Base-by-base conservation (phyloP, 2,888 invertebrate species). In the Andrena minutula region DNA sequence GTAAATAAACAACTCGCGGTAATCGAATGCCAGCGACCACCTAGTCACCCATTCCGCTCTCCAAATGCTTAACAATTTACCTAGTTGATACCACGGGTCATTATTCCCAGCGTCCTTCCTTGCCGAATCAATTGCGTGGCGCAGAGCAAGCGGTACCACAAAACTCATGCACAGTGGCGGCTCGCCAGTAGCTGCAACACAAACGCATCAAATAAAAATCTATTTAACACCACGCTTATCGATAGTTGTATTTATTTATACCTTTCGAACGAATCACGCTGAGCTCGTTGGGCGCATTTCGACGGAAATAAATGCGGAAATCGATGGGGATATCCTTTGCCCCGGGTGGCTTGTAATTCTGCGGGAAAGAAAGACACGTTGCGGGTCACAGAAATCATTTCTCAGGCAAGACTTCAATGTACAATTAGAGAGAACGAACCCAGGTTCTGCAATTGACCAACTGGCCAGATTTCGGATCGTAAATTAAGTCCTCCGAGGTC, bases 311-410 rank as follows among this genome's bases (percentile, higher is more conserved):
- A 4, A 97, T 94, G 82, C 97, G 95, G 86, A 97, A 96, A 92
- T 97, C 97, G 23, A 96, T 95, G 0, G 97, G 97, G 89, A 97
- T 97, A 86, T 97, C 97, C 90, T 97, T 97, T 0, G 96, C 95
- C 0, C 97, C 97, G 0, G 97, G 97, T 1, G 96, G 96, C 89
- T 97, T 97, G 89, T 97, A 97, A 68, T 95, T 97, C 94, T 94
- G 77, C 0, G 89, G 88, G 1, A 35, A 16, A 20, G 12, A 63
- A 32, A 3, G 23, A 30, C n/a, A 63, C 20, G 10, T 20, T 10
- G 0, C 10, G 8, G 3, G 23, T 30, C 1, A n/a, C 0, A 10
- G 7, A 16, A 51, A 28, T 30, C 2, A 10, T 2, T 30, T 6
- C 16, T 6, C 8, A 1, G n/a, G n/a, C 2, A 10, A 26, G 47